Base-by-base conservation (phyloP, 2,113 vertebrate species). In the Pelecanoides urinatrix region DNA sequence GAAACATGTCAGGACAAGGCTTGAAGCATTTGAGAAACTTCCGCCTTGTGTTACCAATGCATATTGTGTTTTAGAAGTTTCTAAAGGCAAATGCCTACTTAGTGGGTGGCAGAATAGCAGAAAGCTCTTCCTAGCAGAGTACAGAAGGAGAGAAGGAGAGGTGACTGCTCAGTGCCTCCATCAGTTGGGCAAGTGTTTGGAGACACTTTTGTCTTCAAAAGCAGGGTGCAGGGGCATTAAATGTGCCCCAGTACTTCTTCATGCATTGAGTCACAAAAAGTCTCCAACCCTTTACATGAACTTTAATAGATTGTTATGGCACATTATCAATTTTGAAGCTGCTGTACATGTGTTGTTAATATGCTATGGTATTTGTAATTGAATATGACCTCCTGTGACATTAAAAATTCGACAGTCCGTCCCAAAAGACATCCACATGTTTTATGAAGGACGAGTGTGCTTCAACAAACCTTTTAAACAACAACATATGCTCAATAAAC, bases 401-500 rank as follows among this genome's bases (percentile, higher is more conserved):
- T 22, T 59, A 75, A 90, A 93, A 95, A 86, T 88, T 49, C 42
- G 59, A 62, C 59, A 83, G 78, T 93, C 88, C 1, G 0, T 88
- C 85, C 66, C 92, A 90, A 86, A 95, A 94, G 85, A 47, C 32
- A 70, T 73, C 67, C 90, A 93, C 82, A 90, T 88, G 78, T 96
- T 93, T 96, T 74, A 53, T 38, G 75, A 92, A 58, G 66, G 81
- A 90, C 1, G 21, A 93, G 81, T 90, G 36, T 62, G 17, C 47
- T 96, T 96, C 93, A 93, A 66, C 70, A 96, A 96, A 96, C 63
- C 84, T 92, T 96, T 93, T 92, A 96, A 96, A 38, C 53, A 90
- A 86, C 26, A 88, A 86, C 96, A 95, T 21, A 58, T 86, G 92
- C 75, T 79, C 59, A 80, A 73, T 59, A 92, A 93, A 96, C 82